These are phyloP conservation scores for Drosophila nikananu DNA, from an alignment of 1,140 invertebrate genomes.

Conservation along the genomic window DNA sequence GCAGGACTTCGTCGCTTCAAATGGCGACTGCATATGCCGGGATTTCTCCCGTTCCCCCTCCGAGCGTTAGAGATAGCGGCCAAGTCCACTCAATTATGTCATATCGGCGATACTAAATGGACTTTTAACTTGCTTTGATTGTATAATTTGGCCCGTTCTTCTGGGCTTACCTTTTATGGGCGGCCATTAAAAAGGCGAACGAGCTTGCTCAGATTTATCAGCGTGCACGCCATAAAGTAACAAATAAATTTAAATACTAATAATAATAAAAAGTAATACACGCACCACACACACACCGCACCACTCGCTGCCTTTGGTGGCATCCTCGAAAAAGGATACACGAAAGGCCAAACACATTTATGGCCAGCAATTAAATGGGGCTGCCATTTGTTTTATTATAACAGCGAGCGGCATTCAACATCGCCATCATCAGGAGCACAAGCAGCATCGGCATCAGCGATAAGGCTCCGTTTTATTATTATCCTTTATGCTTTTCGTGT, in stretches of 20 bases:
- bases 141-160: conserved; percentile 55
- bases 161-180: conserved; percentile 76
- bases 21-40: conserved; percentile 69
- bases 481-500: conserved; percentile 72
- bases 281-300: conserved; percentile 48
- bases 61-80: conserved; percentile 48
- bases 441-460: conserved; percentile 74
- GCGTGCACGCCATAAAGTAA: conserved; percentile 80
- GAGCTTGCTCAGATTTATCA: conserved; percentile 76
- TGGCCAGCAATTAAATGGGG: conserved; percentile 81
- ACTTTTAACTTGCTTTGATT: conserved; percentile 79
- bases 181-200: conserved; percentile 72
- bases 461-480: conserved; percentile 80
- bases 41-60: conserved; percentile 39
- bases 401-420: conserved; percentile 68
- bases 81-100: conserved; percentile 72
- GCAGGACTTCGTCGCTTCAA: conserved; percentile 61
- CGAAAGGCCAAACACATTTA: conserved; percentile 77
- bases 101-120: conserved; percentile 78
- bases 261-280: conserved; percentile 80
- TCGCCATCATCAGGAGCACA: conserved; percentile 64
- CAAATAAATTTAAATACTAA: conserved; percentile 84
- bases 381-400: conserved; percentile 83
- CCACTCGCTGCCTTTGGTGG: conserved; percentile 49
- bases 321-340: conserved; percentile 65